phyloP scores from a whole-genome alignment of 2,797 vertebrate species.

The Vireo griseus region DNA sequence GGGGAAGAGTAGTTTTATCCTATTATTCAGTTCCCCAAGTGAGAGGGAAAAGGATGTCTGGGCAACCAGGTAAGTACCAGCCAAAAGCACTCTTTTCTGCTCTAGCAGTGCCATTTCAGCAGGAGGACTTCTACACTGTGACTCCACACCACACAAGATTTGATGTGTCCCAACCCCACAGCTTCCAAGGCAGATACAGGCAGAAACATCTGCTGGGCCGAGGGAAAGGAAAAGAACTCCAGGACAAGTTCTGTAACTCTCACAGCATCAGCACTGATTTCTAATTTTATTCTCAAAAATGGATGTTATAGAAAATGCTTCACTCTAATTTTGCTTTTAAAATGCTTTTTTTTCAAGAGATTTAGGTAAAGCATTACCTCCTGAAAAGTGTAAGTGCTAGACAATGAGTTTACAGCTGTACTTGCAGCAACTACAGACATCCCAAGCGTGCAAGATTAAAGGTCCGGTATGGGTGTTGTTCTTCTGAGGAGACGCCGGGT shows the following conservation, averaged over 20 bases:
- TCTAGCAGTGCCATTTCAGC: background rate
- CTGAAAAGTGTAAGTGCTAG: background rate
- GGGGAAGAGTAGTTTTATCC: background rate
- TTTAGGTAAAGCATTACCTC: background rate
- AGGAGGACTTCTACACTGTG: background rate
- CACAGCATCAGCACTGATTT: background rate
- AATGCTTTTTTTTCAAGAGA: background rate
- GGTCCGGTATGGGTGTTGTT: rapidly evolving
- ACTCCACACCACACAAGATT: background rate
- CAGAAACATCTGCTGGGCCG: background rate
- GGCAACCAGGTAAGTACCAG: background rate
- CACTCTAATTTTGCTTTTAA: background rate
- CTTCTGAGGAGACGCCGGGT: background rate
- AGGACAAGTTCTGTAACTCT: background rate
- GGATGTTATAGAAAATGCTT: background rate
- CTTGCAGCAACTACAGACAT: background rate
- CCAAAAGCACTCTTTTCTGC: background rate
- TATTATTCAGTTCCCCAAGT: background rate
- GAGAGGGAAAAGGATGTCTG: background rate
- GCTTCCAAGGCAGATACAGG: background rate
- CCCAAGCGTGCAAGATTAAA: background rate
- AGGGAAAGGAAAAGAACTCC: background rate
- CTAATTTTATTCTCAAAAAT: background rate
- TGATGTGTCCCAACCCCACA: background rate
- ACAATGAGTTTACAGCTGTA: background rate